Base-by-base conservation (phyloP, 2,113 vertebrate genomes). In the Scopus umbretta region DNA sequence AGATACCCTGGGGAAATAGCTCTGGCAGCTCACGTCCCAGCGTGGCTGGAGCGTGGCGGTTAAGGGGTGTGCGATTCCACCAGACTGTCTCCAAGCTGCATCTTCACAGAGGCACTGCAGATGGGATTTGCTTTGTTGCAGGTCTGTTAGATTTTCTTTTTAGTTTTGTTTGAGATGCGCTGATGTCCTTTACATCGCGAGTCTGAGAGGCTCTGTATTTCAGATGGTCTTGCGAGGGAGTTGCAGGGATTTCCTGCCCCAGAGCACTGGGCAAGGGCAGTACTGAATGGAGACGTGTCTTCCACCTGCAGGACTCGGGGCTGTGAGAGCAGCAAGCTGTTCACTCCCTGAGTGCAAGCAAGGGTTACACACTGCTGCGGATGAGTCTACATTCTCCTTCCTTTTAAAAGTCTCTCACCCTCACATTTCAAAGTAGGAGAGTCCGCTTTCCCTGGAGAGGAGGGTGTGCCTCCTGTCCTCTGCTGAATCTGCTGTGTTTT, bases 271-370 rank as follows among this genome's bases (percentile, higher is more conserved):
- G 25, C 34, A 61, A 10, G 92, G 43, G 61, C 43, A 21, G 18
- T 26, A 6, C 63, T 70, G 72, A 78, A 58, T 38, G 63, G 62
- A 78, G 61, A 49, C 29, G 29, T 56, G 38, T 72, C 42, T 55
- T 62, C 61, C 7, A 42, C n/a, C 22, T 25, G 49, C 67, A 71
- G 58, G 36, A 65, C 43, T 20, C 0, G 0, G 21, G 38, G 38
- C 52, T 94, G 53, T 42, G 70, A 59, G 62, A 83, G 43, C 63
- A 73, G 52, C 43, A 76, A 76, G 43, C n/a, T 0, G 0, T 68
- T 92, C 1, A 1, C 23, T 80, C 63, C 47, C n/a, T 32, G 68
- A 56, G 49, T 73, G n/a, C 72, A 56, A 74, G 56, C 53, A 52
- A 70, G 67, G 42, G 32, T 90, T 85, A 42, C 17, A 20, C 10